These are phyloP conservation scores for Melipona bicolor DNA, from an alignment of 2,888 invertebrate species.

Conservation along the genomic window DNA sequence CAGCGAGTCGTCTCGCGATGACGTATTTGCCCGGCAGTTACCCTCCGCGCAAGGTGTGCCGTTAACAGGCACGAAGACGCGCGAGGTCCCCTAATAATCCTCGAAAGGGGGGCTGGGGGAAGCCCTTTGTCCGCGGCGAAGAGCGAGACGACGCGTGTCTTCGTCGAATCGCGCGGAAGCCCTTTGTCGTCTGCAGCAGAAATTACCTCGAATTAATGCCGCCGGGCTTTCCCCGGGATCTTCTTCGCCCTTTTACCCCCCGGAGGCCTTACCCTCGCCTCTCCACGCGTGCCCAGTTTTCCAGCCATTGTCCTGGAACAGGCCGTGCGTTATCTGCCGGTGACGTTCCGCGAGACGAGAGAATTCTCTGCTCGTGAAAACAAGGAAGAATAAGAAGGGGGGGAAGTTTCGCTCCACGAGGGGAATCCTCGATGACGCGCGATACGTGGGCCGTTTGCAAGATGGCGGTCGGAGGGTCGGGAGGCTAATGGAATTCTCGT, in stretches of 20 bases:
- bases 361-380: background rate
- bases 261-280: no score
- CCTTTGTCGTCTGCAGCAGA: constrained; percentile 62
- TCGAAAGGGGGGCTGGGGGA: background rate
- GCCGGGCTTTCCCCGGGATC: constrained; percentile 31
- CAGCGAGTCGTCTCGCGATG: background rate
- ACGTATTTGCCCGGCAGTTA: constrained; percentile 34
- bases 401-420: background rate
- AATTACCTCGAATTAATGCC: constrained; percentile 67
- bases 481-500: constrained; percentile 4
- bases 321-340: constrained; percentile 18
- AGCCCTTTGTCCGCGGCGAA: constrained; percentile 50
- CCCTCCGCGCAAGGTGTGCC: background rate
- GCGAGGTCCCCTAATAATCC: constrained; percentile 48
- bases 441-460: background rate
- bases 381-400: background rate
- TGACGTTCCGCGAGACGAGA: constrained; percentile 4
- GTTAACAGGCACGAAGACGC: constrained; percentile 46
- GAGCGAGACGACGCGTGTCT: constrained; percentile 48
- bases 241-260: background rate
- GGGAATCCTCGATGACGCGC: background rate
- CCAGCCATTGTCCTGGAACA: constrained; percentile 39
- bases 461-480: background rate
- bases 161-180: constrained; percentile 50
- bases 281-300: constrained; percentile 24